Evolutionary conservation across 1,140 invertebrate species (phyloP).

Genomic region (Lepidurus arcticus): DNA sequence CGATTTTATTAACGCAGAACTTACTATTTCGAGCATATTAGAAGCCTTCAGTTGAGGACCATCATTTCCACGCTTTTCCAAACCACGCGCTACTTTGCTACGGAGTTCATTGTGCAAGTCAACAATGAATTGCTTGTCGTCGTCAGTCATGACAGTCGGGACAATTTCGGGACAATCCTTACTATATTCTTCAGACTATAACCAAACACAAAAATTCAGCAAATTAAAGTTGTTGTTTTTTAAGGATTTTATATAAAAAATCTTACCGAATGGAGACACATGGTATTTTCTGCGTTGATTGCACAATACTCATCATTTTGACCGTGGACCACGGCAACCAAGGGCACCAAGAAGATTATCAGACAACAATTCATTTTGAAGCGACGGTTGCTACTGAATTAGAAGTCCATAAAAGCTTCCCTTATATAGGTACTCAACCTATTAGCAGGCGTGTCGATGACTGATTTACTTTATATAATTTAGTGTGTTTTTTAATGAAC

Average conservation of each 20-base stretch:
- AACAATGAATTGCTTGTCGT: constrained; percentile 31
- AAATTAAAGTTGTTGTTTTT: not conserved
- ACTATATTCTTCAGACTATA: constrained; percentile 26
- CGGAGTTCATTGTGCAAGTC: constrained; percentile 31
- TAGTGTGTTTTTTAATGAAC: no score
- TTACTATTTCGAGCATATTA: constrained; percentile 34
- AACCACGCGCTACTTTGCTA: constrained; percentile 31
- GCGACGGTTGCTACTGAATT: not conserved
- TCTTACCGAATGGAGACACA: constrained; percentile 24
- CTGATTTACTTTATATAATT: no score
- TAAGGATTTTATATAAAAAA: not conserved
- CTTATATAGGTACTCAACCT: not conserved
- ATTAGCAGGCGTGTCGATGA: no score
- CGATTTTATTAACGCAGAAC: not conserved
- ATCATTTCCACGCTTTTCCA: constrained; percentile 27
- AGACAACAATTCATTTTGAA: not conserved
- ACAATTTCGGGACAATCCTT: not conserved
- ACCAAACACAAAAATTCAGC: constrained; percentile 8
- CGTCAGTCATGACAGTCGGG: not conserved
- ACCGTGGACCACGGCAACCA: not conserved
- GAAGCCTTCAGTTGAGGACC: constrained; percentile 33
- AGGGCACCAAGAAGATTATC: not conserved
- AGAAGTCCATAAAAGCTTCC: not conserved
- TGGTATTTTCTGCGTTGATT: constrained; percentile 17
- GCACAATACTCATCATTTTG: constrained; percentile 24